Evolutionary conservation across 2,888 invertebrate species (phyloP).

Genomic region (Bellardia bayeri): DNA sequence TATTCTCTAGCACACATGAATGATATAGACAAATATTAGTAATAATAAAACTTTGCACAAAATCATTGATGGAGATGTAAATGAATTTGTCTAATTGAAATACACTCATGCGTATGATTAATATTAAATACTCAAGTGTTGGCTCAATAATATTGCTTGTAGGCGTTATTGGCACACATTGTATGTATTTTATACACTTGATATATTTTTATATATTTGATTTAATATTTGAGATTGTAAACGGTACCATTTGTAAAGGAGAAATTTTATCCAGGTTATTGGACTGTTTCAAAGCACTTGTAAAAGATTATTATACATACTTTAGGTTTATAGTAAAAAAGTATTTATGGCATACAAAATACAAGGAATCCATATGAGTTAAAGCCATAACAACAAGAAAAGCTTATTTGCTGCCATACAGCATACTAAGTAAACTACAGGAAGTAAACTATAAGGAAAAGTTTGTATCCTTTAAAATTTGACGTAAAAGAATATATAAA

Average conservation of each 20-base stretch:
- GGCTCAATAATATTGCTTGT: constrained; percentile 1
- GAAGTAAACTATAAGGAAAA: no score
- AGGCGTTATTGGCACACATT: neutral
- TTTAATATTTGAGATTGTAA: neutral
- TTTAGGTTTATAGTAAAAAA: neutral
- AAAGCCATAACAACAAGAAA: no score
- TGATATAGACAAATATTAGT: neutral
- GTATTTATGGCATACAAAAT: neutral
- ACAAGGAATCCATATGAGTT: no score
- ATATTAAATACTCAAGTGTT: constrained; percentile 20
- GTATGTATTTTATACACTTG: neutral
- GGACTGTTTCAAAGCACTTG: neutral
- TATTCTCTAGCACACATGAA: neutral
- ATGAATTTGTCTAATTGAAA: constrained; percentile 20
- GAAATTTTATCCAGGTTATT: neutral
- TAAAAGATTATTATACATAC: neutral
- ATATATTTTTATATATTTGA: neutral
- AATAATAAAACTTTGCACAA: constrained; percentile 2
- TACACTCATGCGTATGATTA: constrained; percentile 6
- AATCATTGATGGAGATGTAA: constrained; percentile 12
- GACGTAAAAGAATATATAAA: no score
- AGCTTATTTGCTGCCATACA: no score
- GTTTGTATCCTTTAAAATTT: no score
- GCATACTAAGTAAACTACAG: no score
- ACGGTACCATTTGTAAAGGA: neutral